Conservation (phyloP, 2,888 invertebrate genomes). For the Thera britannica region DNA sequence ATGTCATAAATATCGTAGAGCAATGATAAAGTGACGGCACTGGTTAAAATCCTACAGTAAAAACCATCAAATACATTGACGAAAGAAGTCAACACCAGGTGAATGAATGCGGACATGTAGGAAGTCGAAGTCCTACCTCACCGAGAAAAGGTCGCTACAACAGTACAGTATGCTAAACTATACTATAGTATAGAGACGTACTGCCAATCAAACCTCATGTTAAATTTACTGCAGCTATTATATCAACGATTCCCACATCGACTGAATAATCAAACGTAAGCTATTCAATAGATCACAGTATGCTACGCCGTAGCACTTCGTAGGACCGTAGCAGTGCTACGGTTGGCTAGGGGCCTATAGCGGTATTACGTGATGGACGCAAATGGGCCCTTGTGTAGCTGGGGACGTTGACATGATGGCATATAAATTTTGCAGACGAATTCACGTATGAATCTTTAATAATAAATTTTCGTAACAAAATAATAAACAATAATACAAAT, state of each 20-base stretch:
- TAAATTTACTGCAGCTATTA: conserved; percentile 8
- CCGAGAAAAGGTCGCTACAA: background rate
- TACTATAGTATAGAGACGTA: background rate
- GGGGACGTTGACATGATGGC: conserved; percentile 22
- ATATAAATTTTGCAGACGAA: conserved; percentile 9
- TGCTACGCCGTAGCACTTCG: conserved; percentile 38
- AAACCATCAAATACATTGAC: background rate
- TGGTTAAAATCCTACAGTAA: background rate
- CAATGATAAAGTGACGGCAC: background rate
- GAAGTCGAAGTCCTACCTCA: background rate
- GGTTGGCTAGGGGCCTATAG: conserved; percentile 36
- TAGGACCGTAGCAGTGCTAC: conserved; percentile 26
- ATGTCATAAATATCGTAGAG: conserved; percentile 21
- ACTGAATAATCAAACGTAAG: conserved; percentile 32
- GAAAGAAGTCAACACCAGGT: background rate
- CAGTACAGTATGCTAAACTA: too few relatives aligned
- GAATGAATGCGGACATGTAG: background rate
- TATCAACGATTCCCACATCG: conserved; percentile 20
- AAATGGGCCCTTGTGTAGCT: conserved; percentile 27
- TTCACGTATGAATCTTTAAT: background rate
- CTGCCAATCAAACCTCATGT: background rate
- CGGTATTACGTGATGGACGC: conserved; percentile 42
- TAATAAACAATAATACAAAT: too few relatives aligned
- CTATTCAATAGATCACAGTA: conserved; percentile 41
- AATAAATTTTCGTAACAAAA: background rate